Percentiles rank a stretch among this genome's conserved stretches.
These are phyloP conservation scores for Muscicapa comitata DNA, from an alignment of 2,797 vertebrate genomes.

Conservation along the genomic window DNA sequence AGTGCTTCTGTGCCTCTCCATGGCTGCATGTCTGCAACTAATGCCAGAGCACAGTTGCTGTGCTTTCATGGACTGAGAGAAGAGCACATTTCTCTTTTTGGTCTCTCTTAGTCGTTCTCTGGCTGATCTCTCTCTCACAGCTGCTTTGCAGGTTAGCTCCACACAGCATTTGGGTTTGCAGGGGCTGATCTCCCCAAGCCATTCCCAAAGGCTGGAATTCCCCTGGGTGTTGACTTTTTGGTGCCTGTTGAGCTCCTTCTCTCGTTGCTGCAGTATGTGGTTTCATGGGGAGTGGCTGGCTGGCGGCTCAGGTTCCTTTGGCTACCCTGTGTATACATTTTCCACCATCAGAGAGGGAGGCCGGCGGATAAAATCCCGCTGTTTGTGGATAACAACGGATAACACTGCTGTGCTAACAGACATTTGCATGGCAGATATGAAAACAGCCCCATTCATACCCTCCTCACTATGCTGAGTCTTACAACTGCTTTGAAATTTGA, in stretches of 20 bases:
- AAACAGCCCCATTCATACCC: slow-evolving; percentile 21
- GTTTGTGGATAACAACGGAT: not conserved
- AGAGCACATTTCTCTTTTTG: not conserved
- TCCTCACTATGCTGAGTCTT: not conserved
- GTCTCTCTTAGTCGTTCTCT: not conserved
- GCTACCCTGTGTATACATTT: not conserved
- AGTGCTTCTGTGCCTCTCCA: not conserved
- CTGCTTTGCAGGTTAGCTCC: not conserved
- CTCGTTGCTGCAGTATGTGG: not conserved
- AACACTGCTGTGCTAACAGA: not conserved
- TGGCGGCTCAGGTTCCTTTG: not conserved
- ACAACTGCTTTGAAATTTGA: slow-evolving; percentile 8
- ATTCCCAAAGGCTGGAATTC: not conserved
- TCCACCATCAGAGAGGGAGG: not conserved
- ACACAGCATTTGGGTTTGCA: not conserved
- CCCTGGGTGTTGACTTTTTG: slow-evolving; percentile 21
- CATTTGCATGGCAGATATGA: not conserved
- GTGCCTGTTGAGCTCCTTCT: not conserved
- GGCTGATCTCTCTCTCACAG: not conserved
- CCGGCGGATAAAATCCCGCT: not conserved
- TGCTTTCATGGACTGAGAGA: not conserved
- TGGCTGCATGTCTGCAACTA: not conserved
- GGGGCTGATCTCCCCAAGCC: not conserved
- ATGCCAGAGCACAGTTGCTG: not conserved
- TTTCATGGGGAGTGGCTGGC: slow-evolving; percentile 51